Base-by-base conservation (phyloP, 2,888 invertebrate species). In the Cryptocephalus primarius region DNA sequence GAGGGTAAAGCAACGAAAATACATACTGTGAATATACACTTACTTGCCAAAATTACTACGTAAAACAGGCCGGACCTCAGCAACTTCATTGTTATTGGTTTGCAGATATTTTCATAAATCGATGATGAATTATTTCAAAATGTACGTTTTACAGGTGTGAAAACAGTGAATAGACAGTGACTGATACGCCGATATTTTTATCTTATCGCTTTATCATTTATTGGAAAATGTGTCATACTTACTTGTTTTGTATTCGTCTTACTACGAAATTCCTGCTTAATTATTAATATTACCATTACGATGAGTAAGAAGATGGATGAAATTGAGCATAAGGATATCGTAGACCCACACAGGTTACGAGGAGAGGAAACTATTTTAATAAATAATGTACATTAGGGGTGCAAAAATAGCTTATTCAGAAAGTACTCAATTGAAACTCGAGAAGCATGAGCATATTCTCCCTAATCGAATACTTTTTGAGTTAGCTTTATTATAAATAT, bases 31-130 rank as follows among this genome's bases (percentile, higher is more conserved):
- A 13, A 9, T 14, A 4, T 32, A 13, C 40, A 47, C 46, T 54
- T 50, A 60, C 58, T 51, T 55, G 58, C 52, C 40, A 55, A 50
- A 34, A 58, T 33, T 9, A 49, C 49, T 13, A 55, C 43, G 40
- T 55, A 56, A 40, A 53, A 49, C 22, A 56, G 41, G 48, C 43
- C 50, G 32, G 49, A 46, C 39, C 46, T 50, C 33, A 54, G 50
- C 8, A 54, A 44, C 40, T 54, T 53, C 57, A 59, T 57, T 46
- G 47, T 56, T 41, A 32, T 14, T 43, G 38, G 36, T 22, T 22
- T 22, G 22, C 22, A 22, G 6, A 22, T 22, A 22, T 22, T 22
- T n/a, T n/a, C n/a, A n/a, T n/a, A n/a, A n/a, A n/a, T n/a, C n/a
- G n/a, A n/a, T 22, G 22, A 22, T 22, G 22, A 22, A 22, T 22